These are phyloP conservation scores for Spheniscus mendiculus DNA, from an alignment of 2,113 vertebrate genomes.

Conservation along the genomic window DNA sequence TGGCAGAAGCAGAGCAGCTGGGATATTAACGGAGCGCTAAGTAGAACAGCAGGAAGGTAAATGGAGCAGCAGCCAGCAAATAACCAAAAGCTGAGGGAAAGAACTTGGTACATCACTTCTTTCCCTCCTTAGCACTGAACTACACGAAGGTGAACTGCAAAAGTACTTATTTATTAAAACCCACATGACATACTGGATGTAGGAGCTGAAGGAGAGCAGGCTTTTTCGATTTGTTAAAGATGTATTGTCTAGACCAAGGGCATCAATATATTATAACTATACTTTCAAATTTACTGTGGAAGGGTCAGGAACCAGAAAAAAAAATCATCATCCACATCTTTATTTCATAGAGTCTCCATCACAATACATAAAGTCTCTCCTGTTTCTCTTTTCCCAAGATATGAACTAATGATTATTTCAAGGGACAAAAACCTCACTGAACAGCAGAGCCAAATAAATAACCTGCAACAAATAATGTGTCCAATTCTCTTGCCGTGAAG, in stretches of 20 bases:
- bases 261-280: not conserved
- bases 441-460: not conserved
- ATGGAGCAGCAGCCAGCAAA: not conserved
- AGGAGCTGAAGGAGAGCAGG: not conserved
- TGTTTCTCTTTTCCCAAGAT: not conserved
- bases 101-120: not conserved
- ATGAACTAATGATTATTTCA: not conserved
- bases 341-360: not conserved
- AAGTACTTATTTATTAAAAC: not conserved
- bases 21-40: not conserved
- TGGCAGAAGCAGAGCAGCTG: not conserved
- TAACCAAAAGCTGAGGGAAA: not conserved
- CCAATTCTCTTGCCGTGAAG: not conserved
- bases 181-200: not conserved
- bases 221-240: not conserved
- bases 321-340: no score
- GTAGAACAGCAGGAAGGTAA: not conserved
- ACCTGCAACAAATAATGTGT: not conserved
- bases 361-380: not conserved
- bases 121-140: not conserved
- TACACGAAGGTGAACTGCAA: not conserved
- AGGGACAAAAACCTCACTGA: not conserved
- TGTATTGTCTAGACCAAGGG: not conserved
- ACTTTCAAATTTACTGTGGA: not conserved
- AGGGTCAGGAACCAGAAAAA: not conserved